Evolutionary conservation across 2,888 invertebrate species (phyloP).

Genomic region (Latrodectus elegans): DNA sequence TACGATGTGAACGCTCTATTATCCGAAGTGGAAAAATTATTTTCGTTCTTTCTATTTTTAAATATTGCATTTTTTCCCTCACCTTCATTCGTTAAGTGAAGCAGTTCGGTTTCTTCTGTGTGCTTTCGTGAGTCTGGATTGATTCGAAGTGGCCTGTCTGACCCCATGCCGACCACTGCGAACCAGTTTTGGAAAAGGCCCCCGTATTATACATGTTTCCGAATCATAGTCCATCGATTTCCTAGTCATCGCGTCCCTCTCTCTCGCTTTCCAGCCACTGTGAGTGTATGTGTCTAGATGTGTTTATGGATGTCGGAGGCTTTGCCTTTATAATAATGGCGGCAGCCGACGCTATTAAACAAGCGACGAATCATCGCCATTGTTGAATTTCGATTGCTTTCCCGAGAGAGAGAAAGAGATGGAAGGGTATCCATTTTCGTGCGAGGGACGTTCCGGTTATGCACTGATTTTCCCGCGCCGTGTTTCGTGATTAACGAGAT

Average conservation of each 20-base stretch:
- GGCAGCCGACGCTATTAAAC: constrained; percentile 59
- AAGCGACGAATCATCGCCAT: constrained; percentile 66
- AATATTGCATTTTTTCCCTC: too few species aligned
- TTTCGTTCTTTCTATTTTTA: too few species aligned
- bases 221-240: constrained; percentile 64
- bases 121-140: constrained; percentile 10
- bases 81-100: not conserved
- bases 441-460: constrained; percentile 3
- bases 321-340: constrained; percentile 64
- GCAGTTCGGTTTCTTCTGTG: not conserved
- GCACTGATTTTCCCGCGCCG: not conserved
- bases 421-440: constrained; percentile 5
- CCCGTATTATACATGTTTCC: constrained; percentile 51
- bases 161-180: constrained; percentile 11
- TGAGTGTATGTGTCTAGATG: constrained; percentile 28
- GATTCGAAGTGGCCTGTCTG: not conserved
- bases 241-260: constrained; percentile 8
- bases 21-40: too few species aligned
- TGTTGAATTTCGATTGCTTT: constrained; percentile 67
- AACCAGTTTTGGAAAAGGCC: constrained; percentile 49
- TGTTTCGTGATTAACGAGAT: too few species aligned
- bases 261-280: not conserved
- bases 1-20: too few species aligned
- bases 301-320: constrained; percentile 65
- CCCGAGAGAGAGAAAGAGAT: constrained; percentile 1